These are phyloP conservation scores for Byasa hedistus DNA, from an alignment of 2,888 invertebrate genomes.

Conservation along the genomic window DNA sequence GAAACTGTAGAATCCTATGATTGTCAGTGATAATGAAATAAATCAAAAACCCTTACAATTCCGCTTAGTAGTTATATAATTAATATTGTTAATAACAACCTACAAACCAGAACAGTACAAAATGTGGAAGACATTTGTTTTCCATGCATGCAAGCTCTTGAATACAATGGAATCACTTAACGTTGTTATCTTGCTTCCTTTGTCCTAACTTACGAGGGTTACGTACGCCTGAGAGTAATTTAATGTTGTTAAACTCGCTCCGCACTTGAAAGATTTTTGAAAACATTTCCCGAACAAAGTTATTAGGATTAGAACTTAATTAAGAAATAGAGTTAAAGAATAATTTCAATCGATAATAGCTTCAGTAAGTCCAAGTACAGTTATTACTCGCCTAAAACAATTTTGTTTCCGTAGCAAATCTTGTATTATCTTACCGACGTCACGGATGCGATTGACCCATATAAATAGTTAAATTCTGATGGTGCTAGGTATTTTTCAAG, in stretches of 20 bases:
- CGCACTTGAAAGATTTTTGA: not conserved
- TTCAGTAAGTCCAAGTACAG: no score
- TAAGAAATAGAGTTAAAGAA: not conserved
- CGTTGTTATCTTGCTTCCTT: conserved; percentile 15
- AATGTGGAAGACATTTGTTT: not conserved
- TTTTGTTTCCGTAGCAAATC: no score
- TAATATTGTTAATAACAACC: not conserved
- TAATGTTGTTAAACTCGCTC: conserved; percentile 10
- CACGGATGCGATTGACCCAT: no score
- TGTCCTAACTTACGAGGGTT: conserved; percentile 8
- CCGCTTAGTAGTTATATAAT: not conserved
- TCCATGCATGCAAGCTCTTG: conserved; percentile 12
- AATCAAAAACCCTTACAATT: not conserved
- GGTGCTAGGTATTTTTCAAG: no score
- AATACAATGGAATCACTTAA: conserved; percentile 25
- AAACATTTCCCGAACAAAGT: not conserved
- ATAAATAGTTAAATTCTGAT: no score
- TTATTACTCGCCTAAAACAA: no score
- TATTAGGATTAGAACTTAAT: not conserved
- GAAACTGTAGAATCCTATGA: not conserved
- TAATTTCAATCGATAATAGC: not conserved
- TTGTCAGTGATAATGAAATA: not conserved
- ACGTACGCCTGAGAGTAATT: conserved; percentile 13
- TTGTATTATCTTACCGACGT: no score
- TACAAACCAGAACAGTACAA: not conserved